These are phyloP conservation scores for Pseudococcus viburni DNA, from an alignment of 2,888 invertebrate genomes.

Conservation along the genomic window DNA sequence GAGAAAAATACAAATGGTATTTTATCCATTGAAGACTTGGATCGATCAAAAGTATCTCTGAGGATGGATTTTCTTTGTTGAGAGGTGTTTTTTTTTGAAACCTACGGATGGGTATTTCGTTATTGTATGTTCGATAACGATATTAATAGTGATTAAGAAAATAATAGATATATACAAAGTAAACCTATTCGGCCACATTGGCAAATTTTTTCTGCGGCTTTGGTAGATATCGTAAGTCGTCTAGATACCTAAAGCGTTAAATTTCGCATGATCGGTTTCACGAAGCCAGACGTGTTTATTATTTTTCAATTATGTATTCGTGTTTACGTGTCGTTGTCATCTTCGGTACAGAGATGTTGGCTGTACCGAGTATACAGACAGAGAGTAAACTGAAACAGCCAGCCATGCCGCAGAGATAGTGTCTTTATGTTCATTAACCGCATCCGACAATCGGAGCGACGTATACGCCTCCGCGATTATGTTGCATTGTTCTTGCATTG, in stretches of 20 bases:
- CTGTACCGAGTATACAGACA: neutral
- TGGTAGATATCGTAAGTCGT: too few relatives aligned
- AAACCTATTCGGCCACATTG: neutral
- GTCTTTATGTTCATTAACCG: constrained; percentile 38
- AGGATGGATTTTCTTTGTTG: too few relatives aligned
- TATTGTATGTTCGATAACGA: neutral
- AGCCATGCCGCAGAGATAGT: neutral
- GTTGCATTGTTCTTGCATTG: constrained; percentile 53
- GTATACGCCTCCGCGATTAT: constrained; percentile 35
- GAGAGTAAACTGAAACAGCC: neutral
- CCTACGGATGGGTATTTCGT: too few relatives aligned
- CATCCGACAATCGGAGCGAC: constrained; percentile 32
- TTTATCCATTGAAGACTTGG: too few relatives aligned
- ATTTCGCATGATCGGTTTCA: constrained; percentile 36
- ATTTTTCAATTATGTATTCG: constrained; percentile 45
- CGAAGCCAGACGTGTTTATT: constrained; percentile 18
- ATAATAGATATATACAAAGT: neutral
- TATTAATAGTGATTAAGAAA: neutral
- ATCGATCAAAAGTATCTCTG: neutral
- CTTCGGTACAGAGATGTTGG: neutral
- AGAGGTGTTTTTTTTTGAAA: too few relatives aligned
- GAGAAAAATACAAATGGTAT: neutral
- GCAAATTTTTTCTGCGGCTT: neutral
- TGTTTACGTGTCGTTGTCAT: neutral
- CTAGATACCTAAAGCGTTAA: neutral